phyloP scores from a whole-genome alignment of 2,888 invertebrate species.

The Eumerus sabulonum region DNA sequence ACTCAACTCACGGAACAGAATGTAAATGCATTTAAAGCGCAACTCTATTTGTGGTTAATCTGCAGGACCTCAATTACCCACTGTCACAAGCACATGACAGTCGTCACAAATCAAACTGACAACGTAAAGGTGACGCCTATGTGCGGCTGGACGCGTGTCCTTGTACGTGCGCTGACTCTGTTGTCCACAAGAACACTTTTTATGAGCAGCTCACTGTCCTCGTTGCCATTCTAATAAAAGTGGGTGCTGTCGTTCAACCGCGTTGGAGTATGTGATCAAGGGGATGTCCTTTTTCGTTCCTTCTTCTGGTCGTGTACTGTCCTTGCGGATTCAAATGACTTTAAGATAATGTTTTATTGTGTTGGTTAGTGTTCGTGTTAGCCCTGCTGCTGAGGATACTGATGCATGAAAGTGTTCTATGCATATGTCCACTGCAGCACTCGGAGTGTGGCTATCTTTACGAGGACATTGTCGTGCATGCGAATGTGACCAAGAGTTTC shows the following conservation, averaged over 20 bases:
- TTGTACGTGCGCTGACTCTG: constrained; percentile 6
- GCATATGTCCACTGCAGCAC: constrained; percentile 15
- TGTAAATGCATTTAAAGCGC: constrained; percentile 48
- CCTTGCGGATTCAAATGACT: constrained; percentile 64
- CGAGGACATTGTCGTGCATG: not conserved
- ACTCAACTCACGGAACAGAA: not conserved
- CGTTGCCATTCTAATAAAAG: not conserved
- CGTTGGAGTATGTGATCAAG: constrained; percentile 6
- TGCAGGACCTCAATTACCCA: constrained; percentile 25
- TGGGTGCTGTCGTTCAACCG: not conserved
- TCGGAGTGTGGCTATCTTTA: constrained; percentile 1
- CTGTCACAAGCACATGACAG: constrained; percentile 30
- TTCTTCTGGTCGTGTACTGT: constrained; percentile 47
- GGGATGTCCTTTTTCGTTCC: constrained; percentile 23
- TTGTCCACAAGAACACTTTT: constrained; percentile 1
- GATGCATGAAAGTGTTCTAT: constrained; percentile 18
- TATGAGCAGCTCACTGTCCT: not conserved
- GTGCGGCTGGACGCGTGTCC: constrained; percentile 1
- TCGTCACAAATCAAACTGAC: constrained; percentile 48
- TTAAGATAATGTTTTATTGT: constrained; percentile 28
- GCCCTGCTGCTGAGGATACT: constrained; percentile 25
- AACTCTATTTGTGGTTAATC: constrained; percentile 47
- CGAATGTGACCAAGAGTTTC: not conserved
- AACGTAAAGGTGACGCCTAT: constrained; percentile 8
- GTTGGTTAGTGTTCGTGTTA: not conserved